These are phyloP conservation scores for Myotis findleyi DNA, from an alignment of 2,797 vertebrate genomes.

Conservation along the genomic window DNA sequence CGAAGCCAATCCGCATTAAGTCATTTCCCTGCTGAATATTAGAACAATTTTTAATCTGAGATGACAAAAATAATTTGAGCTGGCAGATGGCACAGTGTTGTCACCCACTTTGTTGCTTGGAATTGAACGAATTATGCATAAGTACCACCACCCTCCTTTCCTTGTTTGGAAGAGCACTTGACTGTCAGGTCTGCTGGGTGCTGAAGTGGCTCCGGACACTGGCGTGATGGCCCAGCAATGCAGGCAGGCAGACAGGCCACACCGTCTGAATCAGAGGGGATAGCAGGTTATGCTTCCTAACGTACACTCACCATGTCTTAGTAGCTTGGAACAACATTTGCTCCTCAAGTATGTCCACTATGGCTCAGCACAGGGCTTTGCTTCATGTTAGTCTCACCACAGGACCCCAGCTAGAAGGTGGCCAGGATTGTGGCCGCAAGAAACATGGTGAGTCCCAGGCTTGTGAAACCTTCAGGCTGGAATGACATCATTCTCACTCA, in stretches of 20 bases:
- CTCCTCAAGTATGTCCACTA: neutral
- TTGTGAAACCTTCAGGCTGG: neutral
- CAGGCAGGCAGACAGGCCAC: no score
- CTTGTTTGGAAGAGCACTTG: conserved; percentile 31
- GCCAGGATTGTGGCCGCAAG: neutral
- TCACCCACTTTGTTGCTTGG: conserved; percentile 67
- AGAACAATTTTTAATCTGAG: conserved; percentile 77
- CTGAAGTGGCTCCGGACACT: rapidly evolving
- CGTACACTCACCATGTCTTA: no score
- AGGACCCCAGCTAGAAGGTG: neutral
- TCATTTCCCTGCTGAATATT: conserved; percentile 74
- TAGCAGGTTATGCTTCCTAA: neutral
- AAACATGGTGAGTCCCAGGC: neutral
- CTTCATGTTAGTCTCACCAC: neutral
- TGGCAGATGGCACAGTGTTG: conserved; percentile 75
- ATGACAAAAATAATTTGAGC: conserved; percentile 79
- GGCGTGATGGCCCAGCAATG: rapidly evolving
- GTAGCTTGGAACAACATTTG: neutral
- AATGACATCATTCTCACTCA: neutral
- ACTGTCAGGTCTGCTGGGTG: neutral
- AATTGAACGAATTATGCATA: conserved; percentile 55
- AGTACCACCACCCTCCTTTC: conserved; percentile 40
- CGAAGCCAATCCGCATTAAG: conserved; percentile 53
- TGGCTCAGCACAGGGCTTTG: rapidly evolving
- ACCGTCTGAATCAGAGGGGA: neutral